Conservation (phyloP, 2,797 vertebrate species). For the Hoplostethus mediterraneus region DNA sequence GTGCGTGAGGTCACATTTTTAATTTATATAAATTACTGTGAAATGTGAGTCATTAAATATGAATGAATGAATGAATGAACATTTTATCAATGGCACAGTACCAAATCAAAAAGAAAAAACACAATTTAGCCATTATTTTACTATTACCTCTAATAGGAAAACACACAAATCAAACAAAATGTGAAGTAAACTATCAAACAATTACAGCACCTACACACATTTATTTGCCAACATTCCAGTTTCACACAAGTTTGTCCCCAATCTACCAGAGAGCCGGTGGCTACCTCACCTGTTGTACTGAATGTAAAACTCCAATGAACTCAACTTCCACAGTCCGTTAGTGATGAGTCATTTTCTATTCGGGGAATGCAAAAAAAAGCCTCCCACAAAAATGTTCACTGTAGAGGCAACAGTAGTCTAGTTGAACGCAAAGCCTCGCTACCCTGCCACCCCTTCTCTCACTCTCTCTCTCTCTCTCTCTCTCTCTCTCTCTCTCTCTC, state of each 20-base stretch:
- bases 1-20: neutral
- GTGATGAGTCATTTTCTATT: constrained; percentile 65
- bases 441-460: constrained; percentile 64
- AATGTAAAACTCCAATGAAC: constrained; percentile 57
- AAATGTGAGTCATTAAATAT: constrained; percentile 4
- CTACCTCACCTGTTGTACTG: constrained; percentile 71
- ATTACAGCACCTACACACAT: constrained; percentile 5
- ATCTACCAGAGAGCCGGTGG: constrained; percentile 6
- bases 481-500: constrained; percentile 26
- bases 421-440: constrained; percentile 56
- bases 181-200: neutral
- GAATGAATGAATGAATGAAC: neutral
- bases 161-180: neutral
- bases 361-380: constrained; percentile 31
- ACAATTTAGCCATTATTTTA: neutral
- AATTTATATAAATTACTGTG: neutral
- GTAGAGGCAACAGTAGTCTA: constrained; percentile 52
- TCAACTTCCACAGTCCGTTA: constrained; percentile 65
- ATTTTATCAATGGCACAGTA: neutral
- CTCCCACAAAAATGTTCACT: constrained; percentile 47
- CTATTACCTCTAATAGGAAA: neutral
- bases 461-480: constrained; percentile 13
- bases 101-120: neutral
- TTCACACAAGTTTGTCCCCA: neutral
- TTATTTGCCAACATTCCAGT: constrained; percentile 4